Base-by-base conservation (phyloP, 2,888 invertebrate genomes). In the Anoncus sp. region DNA sequence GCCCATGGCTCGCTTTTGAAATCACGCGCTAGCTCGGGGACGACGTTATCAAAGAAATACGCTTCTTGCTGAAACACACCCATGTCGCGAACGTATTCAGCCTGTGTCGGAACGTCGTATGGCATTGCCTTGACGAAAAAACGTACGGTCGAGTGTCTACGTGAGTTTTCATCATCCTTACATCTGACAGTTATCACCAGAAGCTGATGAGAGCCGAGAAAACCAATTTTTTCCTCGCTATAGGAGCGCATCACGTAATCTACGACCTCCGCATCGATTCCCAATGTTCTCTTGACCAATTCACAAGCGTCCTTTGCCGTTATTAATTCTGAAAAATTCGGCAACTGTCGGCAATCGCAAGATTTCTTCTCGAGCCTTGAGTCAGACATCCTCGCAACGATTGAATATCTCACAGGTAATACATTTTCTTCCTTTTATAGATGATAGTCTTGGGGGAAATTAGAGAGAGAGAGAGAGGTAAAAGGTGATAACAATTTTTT, bases 81-180 rank as follows among this genome's bases (percentile, higher is more conserved):
- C 73, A 92, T 90, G 24, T 91, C 87, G 51, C 91, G 88, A 1
- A 93, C 82, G 79, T 93, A 93, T 10, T 91, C 92, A 82, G 92
- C 92, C 84, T 93, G 93, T 12, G 90, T 86, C 0, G 85, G 85
- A 59, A 93, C 91, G 14, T 92, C 92, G 72, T 90, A 90, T 0
- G 95, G 95, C 66, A 94, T 89, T 7, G 92, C 92, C 87, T 95
- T 95, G 0, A 94, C 90, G 84, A 95, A 95, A 77, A 94, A 93
- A 20, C 86, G 86, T 16, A 83, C 62, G 0, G 27, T 47, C 18
- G 70, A 47, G 1, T 51, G 5, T 0, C 20, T 20, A 55, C 49
- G 16, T 38, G 62, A 63, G 20, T 55, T 51, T 1, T 70, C 75
- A 1, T 35, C 40, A 7, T 24, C 57, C 31, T 70, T 79, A 1